Percentiles rank a stretch among this genome's conserved stretches.
Conservation (phyloP, 2,113 vertebrate species). For the Zonotrichia leucophrys region DNA sequence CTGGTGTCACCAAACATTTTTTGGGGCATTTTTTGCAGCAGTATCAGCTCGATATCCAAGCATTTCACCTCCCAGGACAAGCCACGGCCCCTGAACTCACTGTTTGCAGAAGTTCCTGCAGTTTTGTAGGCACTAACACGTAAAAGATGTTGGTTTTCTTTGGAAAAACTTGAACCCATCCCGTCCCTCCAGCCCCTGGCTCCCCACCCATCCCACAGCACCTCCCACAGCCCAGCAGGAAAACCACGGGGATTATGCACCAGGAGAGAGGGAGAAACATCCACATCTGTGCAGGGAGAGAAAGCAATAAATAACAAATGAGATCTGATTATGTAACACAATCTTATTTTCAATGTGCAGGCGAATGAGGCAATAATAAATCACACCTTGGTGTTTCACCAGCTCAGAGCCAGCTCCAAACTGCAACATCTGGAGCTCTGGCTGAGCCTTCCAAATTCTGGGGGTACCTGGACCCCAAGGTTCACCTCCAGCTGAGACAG, state of each 20-base stretch:
- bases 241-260: not conserved
- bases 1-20: not conserved
- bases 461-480: not conserved
- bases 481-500: not conserved
- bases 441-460: not conserved
- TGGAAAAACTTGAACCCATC: not conserved
- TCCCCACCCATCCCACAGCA: not conserved
- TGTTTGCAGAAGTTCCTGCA: not conserved
- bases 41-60: not conserved
- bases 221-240: not conserved
- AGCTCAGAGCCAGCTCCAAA: not conserved
- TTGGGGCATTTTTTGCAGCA: not conserved
- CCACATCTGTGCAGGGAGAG: not conserved
- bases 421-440: not conserved
- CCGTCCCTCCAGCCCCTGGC: rapidly evolving
- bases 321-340: not conserved
- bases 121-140: not conserved
- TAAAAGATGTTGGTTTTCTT: not conserved
- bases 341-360: not conserved
- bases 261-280: not conserved
- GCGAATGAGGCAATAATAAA: not conserved
- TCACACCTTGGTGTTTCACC: not conserved
- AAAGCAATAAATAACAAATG: conserved; percentile 17
- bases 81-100: not conserved
- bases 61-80: not conserved